These are phyloP conservation scores for Apis cerana DNA, from an alignment of 1,140 invertebrate genomes.

Conservation along the genomic window DNA sequence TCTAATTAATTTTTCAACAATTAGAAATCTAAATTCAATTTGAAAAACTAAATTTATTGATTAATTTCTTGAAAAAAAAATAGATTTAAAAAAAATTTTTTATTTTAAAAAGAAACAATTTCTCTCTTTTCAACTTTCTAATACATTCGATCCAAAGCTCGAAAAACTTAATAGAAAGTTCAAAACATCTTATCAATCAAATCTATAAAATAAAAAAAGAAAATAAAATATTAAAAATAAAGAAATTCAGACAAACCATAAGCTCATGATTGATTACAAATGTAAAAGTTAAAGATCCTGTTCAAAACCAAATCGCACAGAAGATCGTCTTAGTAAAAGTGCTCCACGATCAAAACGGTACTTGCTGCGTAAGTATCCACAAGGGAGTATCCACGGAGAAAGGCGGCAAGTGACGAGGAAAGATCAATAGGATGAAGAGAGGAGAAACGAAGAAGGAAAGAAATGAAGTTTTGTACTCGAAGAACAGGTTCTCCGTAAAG, in stretches of 20 bases:
- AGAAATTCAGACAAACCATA: neutral
- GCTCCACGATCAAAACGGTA: constrained; percentile 51
- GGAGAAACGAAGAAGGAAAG: constrained; percentile 48
- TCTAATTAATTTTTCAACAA: no score
- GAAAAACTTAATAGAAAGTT: no score
- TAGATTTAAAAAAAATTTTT: no score
- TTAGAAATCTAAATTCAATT: no score
- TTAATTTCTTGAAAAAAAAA: no score
- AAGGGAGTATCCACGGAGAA: constrained; percentile 44
- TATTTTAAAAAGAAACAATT: no score
- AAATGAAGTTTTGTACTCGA: constrained; percentile 36
- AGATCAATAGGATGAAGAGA: constrained; percentile 21
- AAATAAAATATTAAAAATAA: neutral
- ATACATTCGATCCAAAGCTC: no score
- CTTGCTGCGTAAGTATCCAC: constrained; percentile 33
- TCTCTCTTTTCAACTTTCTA: no score
- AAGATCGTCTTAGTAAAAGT: constrained; percentile 50
- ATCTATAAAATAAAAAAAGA: neutral
- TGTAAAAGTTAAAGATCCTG: neutral
- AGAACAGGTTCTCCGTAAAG: constrained; percentile 70
- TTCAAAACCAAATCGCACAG: neutral
- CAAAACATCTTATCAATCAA: neutral
- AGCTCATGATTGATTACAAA: no score
- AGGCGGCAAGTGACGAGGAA: constrained; percentile 13
- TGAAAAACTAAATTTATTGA: no score